Evolutionary conservation across 2,113 vertebrate species (phyloP).

Genomic region (Seriola dumerili): DNA sequence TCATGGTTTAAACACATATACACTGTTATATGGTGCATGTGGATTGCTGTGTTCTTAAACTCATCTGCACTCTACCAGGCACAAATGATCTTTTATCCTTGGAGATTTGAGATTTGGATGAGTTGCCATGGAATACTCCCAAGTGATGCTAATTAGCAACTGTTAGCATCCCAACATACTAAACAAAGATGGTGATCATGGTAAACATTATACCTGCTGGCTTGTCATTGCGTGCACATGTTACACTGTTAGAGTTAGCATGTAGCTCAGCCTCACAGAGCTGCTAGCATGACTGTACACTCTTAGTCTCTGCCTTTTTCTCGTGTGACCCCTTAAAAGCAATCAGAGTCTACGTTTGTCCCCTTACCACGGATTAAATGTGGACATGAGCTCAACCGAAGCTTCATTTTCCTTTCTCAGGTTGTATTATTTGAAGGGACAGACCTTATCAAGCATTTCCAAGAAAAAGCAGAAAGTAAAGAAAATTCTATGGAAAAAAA

Average conservation of each 20-base stretch:
- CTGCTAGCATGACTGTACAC: too few species aligned
- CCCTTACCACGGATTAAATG: too few species aligned
- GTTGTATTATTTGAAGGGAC: too few species aligned
- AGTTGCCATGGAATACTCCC: too few species aligned
- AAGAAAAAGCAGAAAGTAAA: not conserved
- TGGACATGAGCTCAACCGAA: too few species aligned
- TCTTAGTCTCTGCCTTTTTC: not conserved
- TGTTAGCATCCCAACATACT: not conserved
- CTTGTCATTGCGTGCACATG: not conserved
- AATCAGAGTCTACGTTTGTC: too few species aligned
- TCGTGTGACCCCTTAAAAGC: too few species aligned
- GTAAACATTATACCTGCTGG: not conserved
- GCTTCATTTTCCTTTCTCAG: too few species aligned
- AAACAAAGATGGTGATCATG: not conserved
- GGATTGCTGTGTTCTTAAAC: not conserved
- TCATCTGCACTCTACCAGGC: not conserved
- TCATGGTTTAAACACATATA: not conserved
- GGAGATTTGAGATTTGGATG: too few species aligned
- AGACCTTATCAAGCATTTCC: not conserved
- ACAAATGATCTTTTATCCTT: not conserved
- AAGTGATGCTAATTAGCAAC: not conserved
- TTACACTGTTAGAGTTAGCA: not conserved
- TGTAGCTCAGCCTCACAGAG: too few species aligned
- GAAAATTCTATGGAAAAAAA: too few species aligned
- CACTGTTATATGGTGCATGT: not conserved